Evolutionary conservation across 92 coral and sea anemone species (phyloP).

Genomic region (Heliopora coerulea): DNA sequence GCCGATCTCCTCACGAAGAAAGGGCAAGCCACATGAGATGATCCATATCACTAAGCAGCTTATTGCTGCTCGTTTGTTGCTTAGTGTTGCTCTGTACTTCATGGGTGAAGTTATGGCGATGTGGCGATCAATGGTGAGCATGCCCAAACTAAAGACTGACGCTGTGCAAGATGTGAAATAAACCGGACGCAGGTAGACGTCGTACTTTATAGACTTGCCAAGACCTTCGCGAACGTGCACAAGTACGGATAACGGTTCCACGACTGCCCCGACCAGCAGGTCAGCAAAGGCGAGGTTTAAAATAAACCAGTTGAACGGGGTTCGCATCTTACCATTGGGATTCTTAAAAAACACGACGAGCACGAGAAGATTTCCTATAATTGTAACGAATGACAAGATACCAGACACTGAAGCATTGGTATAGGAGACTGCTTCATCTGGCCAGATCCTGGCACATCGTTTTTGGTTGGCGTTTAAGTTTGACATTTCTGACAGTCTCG

Average conservation of each 20-base stretch:
- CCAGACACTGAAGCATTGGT: conserved; percentile 27
- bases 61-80: conserved; percentile 43
- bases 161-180: conserved; percentile 65
- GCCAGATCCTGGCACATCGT: conserved; percentile 20
- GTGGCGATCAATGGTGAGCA: conserved; percentile 60
- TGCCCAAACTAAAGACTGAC: conserved; percentile 55
- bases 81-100: conserved; percentile 58
- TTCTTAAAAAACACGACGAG: conserved; percentile 26
- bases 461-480: conserved; percentile 13
- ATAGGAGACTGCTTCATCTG: conserved; percentile 19
- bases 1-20: conserved; percentile 42
- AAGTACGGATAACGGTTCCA: conserved; percentile 13
- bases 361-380: conserved; percentile 24
- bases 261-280: conserved; percentile 21
- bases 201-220: conserved; percentile 3
- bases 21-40: conserved; percentile 41
- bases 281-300: conserved; percentile 30
- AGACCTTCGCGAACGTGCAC: conserved; percentile 34
- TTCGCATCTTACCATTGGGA: conserved; percentile 28
- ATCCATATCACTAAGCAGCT: conserved; percentile 54
- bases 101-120: conserved; percentile 58
- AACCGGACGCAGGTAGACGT: conserved; percentile 33
- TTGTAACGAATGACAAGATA: conserved; percentile 8
- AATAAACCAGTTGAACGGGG: conserved; percentile 36
- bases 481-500: conserved; percentile 4